Conservation (phyloP, 2,888 invertebrate genomes). For the Hydroisotoma schaefferi region DNA sequence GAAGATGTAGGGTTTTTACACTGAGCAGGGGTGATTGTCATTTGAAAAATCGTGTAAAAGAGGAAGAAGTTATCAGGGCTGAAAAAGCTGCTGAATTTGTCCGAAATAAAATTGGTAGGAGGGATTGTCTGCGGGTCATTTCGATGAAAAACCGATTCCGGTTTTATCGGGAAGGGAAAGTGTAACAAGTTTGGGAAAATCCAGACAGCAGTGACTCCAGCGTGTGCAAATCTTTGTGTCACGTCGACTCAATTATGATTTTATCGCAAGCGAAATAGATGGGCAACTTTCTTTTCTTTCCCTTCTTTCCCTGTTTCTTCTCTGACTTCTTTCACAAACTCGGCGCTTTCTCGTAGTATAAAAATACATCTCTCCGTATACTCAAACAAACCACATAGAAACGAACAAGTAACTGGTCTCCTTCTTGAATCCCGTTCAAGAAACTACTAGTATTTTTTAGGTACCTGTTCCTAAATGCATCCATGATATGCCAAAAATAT, state of each 20-base stretch:
- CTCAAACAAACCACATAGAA: no score
- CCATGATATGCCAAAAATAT: no score
- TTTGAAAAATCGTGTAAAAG: not conserved
- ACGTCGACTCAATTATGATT: conserved; percentile 49
- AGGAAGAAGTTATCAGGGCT: conserved; percentile 19
- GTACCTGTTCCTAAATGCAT: no score
- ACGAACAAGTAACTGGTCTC: no score
- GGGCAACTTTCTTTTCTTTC: conserved; percentile 49
- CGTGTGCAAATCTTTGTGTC: conserved; percentile 50
- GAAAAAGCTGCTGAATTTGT: conserved; percentile 47
- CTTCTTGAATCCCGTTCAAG: no score
- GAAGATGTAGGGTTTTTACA: no score
- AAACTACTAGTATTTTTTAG: no score
- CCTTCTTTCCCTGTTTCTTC: conserved; percentile 42
- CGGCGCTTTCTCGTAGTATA: not conserved
- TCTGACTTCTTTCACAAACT: conserved; percentile 1
- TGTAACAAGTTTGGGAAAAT: conserved; percentile 48
- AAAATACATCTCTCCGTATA: not conserved
- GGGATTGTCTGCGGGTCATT: conserved; percentile 49
- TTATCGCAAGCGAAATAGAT: conserved; percentile 49
- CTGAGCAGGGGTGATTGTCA: not conserved
- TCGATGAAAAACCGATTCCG: conserved; percentile 49
- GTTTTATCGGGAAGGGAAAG: conserved; percentile 46
- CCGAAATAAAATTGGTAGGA: conserved; percentile 47
- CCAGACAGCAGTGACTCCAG: conserved; percentile 31